Evolutionary conservation across 2,888 invertebrate species (phyloP), one percentile per base, ranked within the genome.

Genomic region (Polylopha cassiicola): DNA sequence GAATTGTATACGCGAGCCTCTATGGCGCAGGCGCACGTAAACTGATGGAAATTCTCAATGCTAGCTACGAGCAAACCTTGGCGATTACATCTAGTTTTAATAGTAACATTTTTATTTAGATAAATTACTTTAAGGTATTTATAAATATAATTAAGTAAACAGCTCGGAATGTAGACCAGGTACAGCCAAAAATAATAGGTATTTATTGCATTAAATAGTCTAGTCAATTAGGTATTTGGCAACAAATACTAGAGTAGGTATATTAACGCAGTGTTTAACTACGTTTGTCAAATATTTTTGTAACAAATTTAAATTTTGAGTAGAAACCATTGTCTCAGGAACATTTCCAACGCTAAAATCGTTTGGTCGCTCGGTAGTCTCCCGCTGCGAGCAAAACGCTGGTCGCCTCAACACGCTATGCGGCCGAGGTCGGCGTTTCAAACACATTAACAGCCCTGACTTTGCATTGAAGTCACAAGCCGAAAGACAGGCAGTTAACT

Each of bases 401-500:
- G 71, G 70, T 1, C 60, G 64, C 1, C 58, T 84, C 50, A 21
- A 50, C 29, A 68, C 80, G 31, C 47, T 65, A 43, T 43, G 73
- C 45, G 86, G 86, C 1, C 78, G 73, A 46, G 57, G 43, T 50
- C 65, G 73, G 2, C 52, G 44, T 46, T 65, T 73, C 55, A 37
- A 9, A 3, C 29, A 63, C 54, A 61, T 72, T 53, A 7, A 23
- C 53, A 56, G 69, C 58, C 24, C 55, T 51, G 15, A 50, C 49
- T 24, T 11, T 24, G 23, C 23, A 23, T 33, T 61, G 22, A 30
- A 56, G 27, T 47, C 76, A 24, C 78, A 74, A 20, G 75, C 84
- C 1, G 72, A 77, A 50, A 50, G 87, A 11, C 86, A 86, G 58
- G 86, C 87, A 0, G 55, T 86, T 48, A 87, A 87, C 58, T 86